Conservation (phyloP, 2,113 vertebrate species). For the Oryzias woworae region DNA sequence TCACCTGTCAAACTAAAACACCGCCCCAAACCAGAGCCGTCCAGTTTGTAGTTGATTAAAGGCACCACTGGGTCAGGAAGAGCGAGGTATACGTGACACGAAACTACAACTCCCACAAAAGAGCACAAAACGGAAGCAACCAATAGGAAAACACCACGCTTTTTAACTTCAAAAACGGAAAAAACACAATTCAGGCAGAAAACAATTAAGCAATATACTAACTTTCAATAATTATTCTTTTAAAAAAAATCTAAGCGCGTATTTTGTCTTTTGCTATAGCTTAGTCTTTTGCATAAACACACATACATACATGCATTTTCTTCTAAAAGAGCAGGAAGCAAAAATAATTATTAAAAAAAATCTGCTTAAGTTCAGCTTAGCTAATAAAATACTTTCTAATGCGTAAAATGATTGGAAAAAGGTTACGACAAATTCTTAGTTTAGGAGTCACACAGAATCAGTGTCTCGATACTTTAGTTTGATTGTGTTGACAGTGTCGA, state of each 20-base stretch:
- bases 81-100: fast-evolving
- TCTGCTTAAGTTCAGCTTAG: too few species aligned
- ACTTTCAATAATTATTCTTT: neutral
- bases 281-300: too few species aligned
- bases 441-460: too few species aligned
- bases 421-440: neutral
- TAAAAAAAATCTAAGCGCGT: too few species aligned
- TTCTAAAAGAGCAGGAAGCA: too few species aligned
- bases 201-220: neutral
- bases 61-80: fast-evolving
- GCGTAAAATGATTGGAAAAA: too few species aligned
- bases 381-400: too few species aligned
- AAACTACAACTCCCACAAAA: constrained; percentile 61
- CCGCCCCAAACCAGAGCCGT: constrained; percentile 9
- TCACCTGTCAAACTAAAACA: constrained; percentile 5
- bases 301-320: neutral
- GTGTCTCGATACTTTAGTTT: too few species aligned
- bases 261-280: too few species aligned
- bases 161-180: constrained; percentile 8
- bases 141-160: constrained; percentile 76
- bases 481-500: too few species aligned
- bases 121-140: constrained; percentile 3
- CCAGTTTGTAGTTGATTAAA: constrained; percentile 16
- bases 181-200: constrained; percentile 1
- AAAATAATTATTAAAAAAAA: too few species aligned